phyloP scores from a whole-genome alignment of 2,888 invertebrate species.

The Drosophila dives region DNA sequence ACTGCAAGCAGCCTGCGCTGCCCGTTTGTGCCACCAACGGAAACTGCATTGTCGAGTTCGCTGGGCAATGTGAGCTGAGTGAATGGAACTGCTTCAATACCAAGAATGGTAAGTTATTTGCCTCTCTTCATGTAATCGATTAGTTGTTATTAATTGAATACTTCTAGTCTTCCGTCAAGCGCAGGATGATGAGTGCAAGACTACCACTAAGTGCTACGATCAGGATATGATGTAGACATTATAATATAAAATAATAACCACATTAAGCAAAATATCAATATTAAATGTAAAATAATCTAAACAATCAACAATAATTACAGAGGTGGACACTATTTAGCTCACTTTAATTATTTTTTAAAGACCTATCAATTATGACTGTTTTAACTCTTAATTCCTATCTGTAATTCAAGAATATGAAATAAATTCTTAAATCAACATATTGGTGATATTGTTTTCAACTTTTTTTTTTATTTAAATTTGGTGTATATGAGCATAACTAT shows the following conservation, averaged over 20 bases:
- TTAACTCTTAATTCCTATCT: not conserved
- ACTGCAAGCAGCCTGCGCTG: slow-evolving; percentile 60
- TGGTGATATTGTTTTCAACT: too few species aligned
- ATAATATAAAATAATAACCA: not conserved
- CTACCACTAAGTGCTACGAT: slow-evolving; percentile 60
- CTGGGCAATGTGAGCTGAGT: slow-evolving; percentile 68
- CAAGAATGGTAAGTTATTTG: slow-evolving; percentile 58
- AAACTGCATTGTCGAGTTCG: slow-evolving; percentile 66
- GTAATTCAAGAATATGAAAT: not conserved
- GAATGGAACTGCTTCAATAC: slow-evolving; percentile 75
- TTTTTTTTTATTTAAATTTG: not conserved
- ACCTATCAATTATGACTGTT: not conserved
- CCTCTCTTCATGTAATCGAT: not conserved
- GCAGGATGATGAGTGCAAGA: slow-evolving; percentile 65
- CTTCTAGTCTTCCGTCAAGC: slow-evolving; percentile 64
- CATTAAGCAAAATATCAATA: not conserved
- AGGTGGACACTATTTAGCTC: not conserved
- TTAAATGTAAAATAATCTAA: not conserved
- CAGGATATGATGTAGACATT: slow-evolving; percentile 47
- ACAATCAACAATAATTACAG: not conserved
- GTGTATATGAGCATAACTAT: not conserved
- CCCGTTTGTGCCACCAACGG: slow-evolving; percentile 68
- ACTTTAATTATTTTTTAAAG: not conserved
- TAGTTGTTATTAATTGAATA: not conserved
- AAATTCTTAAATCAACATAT: not conserved